Conservation (phyloP, 2,113 vertebrate species). For the Rattus rattus region DNA sequence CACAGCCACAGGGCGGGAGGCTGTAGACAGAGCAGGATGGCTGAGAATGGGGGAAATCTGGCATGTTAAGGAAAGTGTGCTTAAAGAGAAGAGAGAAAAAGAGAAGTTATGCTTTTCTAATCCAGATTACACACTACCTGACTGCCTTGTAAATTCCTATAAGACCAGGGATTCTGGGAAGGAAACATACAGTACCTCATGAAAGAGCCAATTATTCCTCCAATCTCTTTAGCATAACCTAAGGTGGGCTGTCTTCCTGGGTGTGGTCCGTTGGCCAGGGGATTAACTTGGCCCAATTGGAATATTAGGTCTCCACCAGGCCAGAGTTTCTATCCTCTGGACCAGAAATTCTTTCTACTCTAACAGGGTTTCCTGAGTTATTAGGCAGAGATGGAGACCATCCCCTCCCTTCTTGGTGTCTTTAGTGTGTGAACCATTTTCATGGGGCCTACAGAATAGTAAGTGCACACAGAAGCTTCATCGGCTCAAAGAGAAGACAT, state of each 20-base stretch:
- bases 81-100: neutral
- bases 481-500: rapidly evolving
- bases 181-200: neutral
- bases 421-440: neutral
- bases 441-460: neutral
- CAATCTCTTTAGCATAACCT: neutral
- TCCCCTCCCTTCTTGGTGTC: neutral
- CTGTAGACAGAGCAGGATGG: neutral
- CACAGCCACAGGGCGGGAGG: neutral
- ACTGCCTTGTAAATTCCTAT: neutral
- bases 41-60: too few species aligned
- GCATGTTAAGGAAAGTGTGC: neutral
- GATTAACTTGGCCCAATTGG: neutral
- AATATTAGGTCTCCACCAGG: neutral
- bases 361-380: neutral
- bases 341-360: neutral
- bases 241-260: neutral
- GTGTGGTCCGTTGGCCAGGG: neutral
- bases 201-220: neutral
- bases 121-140: neutral
- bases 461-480: neutral
- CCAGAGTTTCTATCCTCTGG: neutral
- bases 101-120: too few species aligned
- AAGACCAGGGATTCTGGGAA: neutral
- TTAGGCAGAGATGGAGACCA: neutral